Conservation (phyloP, 2,888 invertebrate species). For the Heteropelma amictum region DNA sequence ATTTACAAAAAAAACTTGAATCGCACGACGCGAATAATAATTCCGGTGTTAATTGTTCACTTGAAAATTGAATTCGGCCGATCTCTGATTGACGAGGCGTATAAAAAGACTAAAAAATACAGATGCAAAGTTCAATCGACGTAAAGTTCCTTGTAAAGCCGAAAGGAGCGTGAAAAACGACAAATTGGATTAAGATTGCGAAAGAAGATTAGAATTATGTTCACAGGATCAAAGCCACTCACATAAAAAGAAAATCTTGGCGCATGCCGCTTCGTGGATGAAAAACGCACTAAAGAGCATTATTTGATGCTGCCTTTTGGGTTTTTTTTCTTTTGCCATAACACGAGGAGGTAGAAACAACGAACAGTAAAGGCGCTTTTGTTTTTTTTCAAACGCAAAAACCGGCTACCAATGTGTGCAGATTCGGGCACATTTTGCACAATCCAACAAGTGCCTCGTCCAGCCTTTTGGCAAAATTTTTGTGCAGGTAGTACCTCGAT, state of each 20-base stretch:
- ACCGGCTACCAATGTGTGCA: conserved; percentile 83
- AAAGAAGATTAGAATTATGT: conserved; percentile 24
- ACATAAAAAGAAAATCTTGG: conserved; percentile 50
- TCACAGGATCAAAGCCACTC: conserved; percentile 46
- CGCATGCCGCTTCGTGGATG: conserved; percentile 44
- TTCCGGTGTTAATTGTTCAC: not conserved
- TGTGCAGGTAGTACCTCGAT: conserved; percentile 83
- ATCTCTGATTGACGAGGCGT: not conserved
- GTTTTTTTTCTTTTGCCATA: conserved; percentile 37
- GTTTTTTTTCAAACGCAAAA: conserved; percentile 62
- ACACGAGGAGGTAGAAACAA: conserved; percentile 58
- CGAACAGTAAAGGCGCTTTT: conserved; percentile 38
- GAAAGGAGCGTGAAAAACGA: not conserved
- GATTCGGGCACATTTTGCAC: conserved; percentile 83
- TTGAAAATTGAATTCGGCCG: not conserved
- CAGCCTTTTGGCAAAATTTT: conserved; percentile 84
- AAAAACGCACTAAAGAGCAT: conserved; percentile 23
- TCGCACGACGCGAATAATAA: too few species aligned
- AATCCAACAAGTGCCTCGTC: conserved; percentile 85
- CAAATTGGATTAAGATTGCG: conserved; percentile 32
- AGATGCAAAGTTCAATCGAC: not conserved
- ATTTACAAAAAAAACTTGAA: too few species aligned
- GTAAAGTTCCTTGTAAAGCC: not conserved
- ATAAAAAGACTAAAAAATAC: not conserved
- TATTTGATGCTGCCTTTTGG: conserved; percentile 29